phyloP scores from a whole-genome alignment of 2,888 invertebrate genomes.

The Argyresthia goedartella region DNA sequence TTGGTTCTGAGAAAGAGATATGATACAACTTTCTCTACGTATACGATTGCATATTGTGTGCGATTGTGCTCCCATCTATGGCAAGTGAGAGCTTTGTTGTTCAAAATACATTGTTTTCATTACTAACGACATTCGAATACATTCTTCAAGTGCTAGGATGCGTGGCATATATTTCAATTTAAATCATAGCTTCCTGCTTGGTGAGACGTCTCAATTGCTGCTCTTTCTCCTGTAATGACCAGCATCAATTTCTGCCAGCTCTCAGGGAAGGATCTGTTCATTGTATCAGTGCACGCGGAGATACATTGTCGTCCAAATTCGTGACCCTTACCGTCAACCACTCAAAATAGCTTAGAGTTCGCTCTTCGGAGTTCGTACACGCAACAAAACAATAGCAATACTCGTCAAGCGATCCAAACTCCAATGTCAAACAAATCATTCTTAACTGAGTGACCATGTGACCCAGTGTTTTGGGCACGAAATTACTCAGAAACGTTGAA shows the following conservation, averaged over 20 bases:
- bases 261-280: conserved; percentile 21
- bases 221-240: conserved; percentile 47
- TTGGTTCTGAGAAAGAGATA: conserved; percentile 20
- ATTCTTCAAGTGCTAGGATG: conserved; percentile 13
- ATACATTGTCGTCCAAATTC: background rate
- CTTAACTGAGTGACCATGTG: background rate
- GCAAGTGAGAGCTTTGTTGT: conserved; percentile 2
- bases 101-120: background rate
- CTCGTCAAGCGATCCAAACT: background rate
- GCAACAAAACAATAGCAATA: too few relatives aligned
- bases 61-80: conserved; percentile 3
- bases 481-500: background rate
- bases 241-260: conserved; percentile 56
- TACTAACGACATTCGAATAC: background rate
- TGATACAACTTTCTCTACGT: conserved; percentile 31
- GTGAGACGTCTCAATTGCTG: conserved; percentile 62
- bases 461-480: background rate
- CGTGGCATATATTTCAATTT: conserved; percentile 48
- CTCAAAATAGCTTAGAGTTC: background rate
- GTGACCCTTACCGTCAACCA: background rate
- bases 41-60: conserved; percentile 17
- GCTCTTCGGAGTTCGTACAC: background rate
- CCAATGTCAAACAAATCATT: conserved; percentile 11
- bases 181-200: conserved; percentile 60
- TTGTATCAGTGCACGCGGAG: conserved; percentile 34